Evolutionary conservation across 2,888 invertebrate species (phyloP).

Genomic region (Abscondita cerata): DNA sequence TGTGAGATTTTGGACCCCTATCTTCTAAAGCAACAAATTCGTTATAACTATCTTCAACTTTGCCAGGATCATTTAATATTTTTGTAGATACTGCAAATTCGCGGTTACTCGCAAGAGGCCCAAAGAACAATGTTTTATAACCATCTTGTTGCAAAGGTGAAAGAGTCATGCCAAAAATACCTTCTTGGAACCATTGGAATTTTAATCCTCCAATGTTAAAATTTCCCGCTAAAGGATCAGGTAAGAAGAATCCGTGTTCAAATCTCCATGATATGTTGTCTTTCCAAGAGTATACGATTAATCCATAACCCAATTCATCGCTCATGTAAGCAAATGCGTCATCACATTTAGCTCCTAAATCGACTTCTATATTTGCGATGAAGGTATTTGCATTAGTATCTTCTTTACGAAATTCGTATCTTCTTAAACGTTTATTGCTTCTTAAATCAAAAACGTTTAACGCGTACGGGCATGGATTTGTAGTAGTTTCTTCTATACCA

Average conservation of each 20-base stretch:
- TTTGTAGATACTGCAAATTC: conserved; percentile 82
- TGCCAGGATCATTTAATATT: conserved; percentile 72
- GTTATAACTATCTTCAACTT: conserved; percentile 72
- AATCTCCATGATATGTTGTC: conserved; percentile 82
- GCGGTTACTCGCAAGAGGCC: conserved; percentile 78
- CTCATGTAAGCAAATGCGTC: conserved; percentile 82
- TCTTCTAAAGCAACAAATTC: conserved; percentile 73
- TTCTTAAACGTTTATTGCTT: conserved; percentile 72
- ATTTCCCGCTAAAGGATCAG: conserved; percentile 80
- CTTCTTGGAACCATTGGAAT: conserved; percentile 86
- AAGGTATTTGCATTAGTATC: conserved; percentile 80
- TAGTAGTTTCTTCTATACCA: conserved; percentile 77
- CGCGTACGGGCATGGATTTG: conserved; percentile 81
- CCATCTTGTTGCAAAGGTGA: conserved; percentile 73
- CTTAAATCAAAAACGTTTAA: conserved; percentile 78
- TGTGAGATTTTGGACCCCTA: conserved; percentile 72
- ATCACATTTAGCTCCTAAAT: conserved; percentile 75
- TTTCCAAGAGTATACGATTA: conserved; percentile 80
- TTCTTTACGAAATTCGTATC: conserved; percentile 71
- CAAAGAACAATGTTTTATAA: conserved; percentile 76
- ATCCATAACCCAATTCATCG: conserved; percentile 82
- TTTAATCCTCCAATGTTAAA: conserved; percentile 81
- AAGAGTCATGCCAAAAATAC: conserved; percentile 72
- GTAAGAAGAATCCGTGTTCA: conserved; percentile 79
- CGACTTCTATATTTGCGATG: conserved; percentile 87